These are phyloP conservation scores for Colius striatus DNA, from an alignment of 2,113 vertebrate species.

Conservation along the genomic window DNA sequence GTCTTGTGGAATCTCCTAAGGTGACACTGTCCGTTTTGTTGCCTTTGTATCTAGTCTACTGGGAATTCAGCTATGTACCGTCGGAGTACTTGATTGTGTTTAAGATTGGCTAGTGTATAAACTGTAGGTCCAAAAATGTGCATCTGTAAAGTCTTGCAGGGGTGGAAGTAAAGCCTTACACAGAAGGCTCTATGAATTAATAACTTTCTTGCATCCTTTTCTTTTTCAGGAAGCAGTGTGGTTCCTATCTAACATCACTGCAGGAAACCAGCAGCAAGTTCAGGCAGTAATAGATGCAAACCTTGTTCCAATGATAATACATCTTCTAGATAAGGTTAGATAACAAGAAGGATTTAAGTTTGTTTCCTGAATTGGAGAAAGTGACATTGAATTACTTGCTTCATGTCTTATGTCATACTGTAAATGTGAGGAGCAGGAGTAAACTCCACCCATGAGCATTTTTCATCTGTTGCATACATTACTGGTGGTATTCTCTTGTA, in stretches of 20 bases:
- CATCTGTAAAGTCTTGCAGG: not conserved
- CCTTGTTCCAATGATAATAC: conserved; percentile 99
- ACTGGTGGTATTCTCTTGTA: not conserved
- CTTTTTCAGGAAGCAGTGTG: conserved; percentile 95
- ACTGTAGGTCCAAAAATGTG: not conserved
- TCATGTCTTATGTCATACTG: not conserved
- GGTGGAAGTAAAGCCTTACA: not conserved
- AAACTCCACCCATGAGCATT: not conserved
- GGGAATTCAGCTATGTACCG: not conserved
- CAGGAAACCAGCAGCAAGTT: conserved; percentile 99
- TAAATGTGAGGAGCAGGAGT: not conserved
- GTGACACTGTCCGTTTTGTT: not conserved
- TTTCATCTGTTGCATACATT: rapidly evolving
- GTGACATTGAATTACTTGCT: not conserved
- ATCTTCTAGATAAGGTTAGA: conserved; percentile 96
- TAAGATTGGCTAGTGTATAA: not conserved
- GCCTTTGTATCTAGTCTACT: not conserved
- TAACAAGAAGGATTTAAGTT: not conserved
- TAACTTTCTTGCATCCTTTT: not conserved
- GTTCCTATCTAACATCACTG: conserved; percentile 99
- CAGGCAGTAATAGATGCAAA: conserved; percentile 98
- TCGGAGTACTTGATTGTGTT: not conserved
- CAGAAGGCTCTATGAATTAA: rapidly evolving
- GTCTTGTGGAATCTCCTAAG: not conserved
- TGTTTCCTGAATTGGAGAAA: not conserved